phyloP scores from a whole-genome alignment of 2,113 vertebrate species.

The Genyomyrus donnyi region DNA sequence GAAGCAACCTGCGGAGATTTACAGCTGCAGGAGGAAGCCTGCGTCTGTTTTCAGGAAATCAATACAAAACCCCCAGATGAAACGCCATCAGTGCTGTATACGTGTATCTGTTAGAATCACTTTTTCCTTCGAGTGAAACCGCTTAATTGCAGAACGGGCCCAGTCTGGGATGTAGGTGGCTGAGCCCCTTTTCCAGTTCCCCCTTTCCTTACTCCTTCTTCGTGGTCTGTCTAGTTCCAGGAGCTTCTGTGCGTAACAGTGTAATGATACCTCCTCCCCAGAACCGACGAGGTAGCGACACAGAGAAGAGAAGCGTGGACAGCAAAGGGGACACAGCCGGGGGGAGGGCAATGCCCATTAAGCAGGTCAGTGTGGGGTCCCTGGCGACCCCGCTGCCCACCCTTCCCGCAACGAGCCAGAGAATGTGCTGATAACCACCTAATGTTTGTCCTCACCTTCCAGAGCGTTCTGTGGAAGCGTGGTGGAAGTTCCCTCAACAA shows the following conservation, averaged over 20 bases:
- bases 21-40: not conserved
- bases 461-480: slow-evolving; percentile 88
- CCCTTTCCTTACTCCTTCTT: not conserved
- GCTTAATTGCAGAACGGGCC: not conserved
- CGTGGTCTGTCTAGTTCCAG: not conserved
- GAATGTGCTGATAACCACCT: not conserved
- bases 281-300: slow-evolving; percentile 84
- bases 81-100: not conserved
- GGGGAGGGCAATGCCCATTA: slow-evolving; percentile 82
- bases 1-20: not conserved
- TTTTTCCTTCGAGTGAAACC: not conserved
- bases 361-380: slow-evolving; percentile 63
- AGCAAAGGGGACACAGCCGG: slow-evolving; percentile 73
- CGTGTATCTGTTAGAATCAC: not conserved
- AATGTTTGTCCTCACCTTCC: slow-evolving; percentile 10
- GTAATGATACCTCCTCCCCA: slow-evolving; percentile 53
- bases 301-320: slow-evolving; percentile 80
- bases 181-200: not conserved
- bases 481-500: slow-evolving; percentile 93
- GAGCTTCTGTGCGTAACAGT: not conserved
- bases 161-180: not conserved
- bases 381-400: not conserved
- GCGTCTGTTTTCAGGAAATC: not conserved
- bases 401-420: not conserved
- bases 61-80: not conserved